Evolutionary conservation across 2,888 invertebrate genomes (phyloP).

Genomic region (Dexiosoma caninum): DNA sequence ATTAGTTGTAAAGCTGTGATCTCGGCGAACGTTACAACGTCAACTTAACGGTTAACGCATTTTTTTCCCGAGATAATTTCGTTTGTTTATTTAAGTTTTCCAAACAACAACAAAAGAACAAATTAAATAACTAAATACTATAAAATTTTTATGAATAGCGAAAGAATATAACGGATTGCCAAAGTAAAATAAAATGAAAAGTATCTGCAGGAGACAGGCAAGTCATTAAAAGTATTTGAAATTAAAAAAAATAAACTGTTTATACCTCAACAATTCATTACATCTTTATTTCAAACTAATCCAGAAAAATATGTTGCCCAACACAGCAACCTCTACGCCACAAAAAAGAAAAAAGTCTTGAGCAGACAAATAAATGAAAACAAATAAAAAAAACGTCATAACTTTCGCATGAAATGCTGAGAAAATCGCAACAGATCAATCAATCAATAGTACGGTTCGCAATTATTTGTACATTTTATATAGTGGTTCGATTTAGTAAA

Average conservation of each 20-base stretch:
- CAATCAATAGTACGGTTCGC: neutral
- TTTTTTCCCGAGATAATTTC: neutral
- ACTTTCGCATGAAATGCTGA: neutral
- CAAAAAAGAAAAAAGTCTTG: neutral
- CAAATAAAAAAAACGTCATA: neutral
- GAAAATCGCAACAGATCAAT: neutral
- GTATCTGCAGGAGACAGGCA: slow-evolving; percentile 24
- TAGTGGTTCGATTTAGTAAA: no score
- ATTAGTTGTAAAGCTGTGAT: slow-evolving; percentile 51
- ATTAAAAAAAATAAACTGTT: slow-evolving; percentile 46
- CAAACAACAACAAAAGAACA: neutral
- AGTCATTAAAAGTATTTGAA: slow-evolving; percentile 56
- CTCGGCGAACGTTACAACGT: slow-evolving; percentile 29
- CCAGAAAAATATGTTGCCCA: slow-evolving; percentile 1
- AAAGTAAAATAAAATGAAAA: neutral
- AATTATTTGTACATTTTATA: no score
- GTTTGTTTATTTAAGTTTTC: neutral
- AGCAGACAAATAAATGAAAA: neutral
- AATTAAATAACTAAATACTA: neutral
- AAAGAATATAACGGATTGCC: neutral
- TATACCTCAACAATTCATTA: slow-evolving; percentile 41
- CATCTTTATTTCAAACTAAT: slow-evolving; percentile 29
- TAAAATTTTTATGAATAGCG: neutral
- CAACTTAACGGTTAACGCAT: slow-evolving; percentile 19
- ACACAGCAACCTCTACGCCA: neutral